These are phyloP conservation scores for Ascaphus truei DNA, from an alignment of 2,113 vertebrate genomes.

Conservation along the genomic window DNA sequence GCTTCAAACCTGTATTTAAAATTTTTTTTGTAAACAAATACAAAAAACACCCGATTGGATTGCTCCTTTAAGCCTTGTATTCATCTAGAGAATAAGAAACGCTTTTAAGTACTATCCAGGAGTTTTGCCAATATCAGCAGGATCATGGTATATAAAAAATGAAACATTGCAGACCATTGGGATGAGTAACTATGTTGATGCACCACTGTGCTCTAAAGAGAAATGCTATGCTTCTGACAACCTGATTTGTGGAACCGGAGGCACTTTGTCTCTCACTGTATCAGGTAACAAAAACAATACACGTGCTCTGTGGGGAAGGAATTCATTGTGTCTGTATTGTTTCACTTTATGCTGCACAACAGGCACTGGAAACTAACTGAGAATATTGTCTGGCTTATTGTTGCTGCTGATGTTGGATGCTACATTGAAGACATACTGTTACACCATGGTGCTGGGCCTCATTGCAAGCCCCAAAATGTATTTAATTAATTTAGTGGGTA, in stretches of 20 bases:
- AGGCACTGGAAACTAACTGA: background rate
- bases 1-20: no score
- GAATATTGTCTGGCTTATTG: background rate
- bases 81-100: background rate
- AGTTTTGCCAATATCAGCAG: background rate
- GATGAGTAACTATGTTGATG: no score
- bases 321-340: conserved; percentile 7
- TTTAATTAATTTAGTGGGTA: no score
- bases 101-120: background rate
- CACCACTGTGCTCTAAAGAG: no score
- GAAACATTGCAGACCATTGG: background rate
- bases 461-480: no score
- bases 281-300: conserved; percentile 11
- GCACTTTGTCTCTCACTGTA: background rate
- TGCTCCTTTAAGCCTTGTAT: no score
- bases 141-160: background rate
- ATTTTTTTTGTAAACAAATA: no score
- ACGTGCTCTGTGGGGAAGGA: background rate
- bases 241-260: background rate
- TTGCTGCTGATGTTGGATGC: no score
- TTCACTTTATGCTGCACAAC: conserved; percentile 3
- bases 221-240: no score
- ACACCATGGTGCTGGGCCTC: no score
- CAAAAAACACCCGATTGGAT: no score
- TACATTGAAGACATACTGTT: no score